Conservation (phyloP, 1,140 invertebrate genomes). For the Dryas iulia region DNA sequence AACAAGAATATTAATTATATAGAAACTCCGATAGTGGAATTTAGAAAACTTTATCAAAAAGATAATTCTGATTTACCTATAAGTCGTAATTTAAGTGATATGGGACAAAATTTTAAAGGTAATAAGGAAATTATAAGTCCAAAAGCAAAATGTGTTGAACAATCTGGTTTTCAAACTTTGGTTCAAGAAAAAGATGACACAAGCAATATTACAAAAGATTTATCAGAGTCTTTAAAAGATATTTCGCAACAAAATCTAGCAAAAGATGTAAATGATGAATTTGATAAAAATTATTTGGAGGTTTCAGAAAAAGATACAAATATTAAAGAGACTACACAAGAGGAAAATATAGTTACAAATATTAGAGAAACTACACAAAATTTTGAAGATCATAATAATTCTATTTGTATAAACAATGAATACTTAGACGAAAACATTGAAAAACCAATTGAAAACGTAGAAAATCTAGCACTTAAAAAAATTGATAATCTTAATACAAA, state of each 20-base stretch:
- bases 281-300: neutral
- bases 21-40: slow-evolving; percentile 59
- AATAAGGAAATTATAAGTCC: neutral
- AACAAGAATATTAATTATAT: slow-evolving; percentile 47
- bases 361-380: too few relatives aligned
- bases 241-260: slow-evolving; percentile 6
- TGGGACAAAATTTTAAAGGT: neutral
- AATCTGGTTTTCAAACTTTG: neutral
- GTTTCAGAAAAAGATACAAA: neutral
- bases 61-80: neutral
- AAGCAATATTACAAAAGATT: neutral
- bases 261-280: neutral
- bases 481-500: neutral
- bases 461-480: neutral
- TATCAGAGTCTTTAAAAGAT: slow-evolving; percentile 11
- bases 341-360: too few relatives aligned
- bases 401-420: neutral
- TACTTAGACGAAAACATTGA: slow-evolving; percentile 7
- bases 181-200: neutral
- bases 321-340: too few relatives aligned
- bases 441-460: neutral
- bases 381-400: neutral
- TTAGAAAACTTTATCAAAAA: slow-evolving; percentile 60
- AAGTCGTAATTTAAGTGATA: neutral
- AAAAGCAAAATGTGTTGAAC: neutral